phyloP scores from a whole-genome alignment of 2,888 invertebrate genomes.

The Lapara coniferarum region DNA sequence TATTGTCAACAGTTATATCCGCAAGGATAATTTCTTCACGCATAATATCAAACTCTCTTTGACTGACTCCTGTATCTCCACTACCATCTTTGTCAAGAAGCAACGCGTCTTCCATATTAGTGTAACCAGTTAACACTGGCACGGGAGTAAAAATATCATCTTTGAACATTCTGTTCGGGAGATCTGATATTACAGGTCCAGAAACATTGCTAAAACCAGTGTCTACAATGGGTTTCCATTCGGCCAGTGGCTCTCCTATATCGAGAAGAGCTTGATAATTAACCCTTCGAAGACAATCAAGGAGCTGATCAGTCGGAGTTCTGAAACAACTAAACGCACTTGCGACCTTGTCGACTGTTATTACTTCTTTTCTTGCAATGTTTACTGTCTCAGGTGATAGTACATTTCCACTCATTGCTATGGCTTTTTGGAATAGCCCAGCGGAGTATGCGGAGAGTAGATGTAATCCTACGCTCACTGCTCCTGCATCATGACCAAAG shows the following conservation, averaged over 20 bases:
- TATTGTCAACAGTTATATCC: constrained; percentile 84
- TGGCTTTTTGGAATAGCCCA: constrained; percentile 89
- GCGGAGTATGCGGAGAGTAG: constrained; percentile 86
- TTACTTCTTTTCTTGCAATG: constrained; percentile 84
- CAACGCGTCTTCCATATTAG: constrained; percentile 91
- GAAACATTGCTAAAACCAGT: constrained; percentile 86
- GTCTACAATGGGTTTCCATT: constrained; percentile 92
- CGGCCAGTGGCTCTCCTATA: constrained; percentile 83
- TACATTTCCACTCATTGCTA: constrained; percentile 92
- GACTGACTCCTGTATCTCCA: constrained; percentile 84
- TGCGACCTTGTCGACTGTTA: constrained; percentile 86
- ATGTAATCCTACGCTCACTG: constrained; percentile 90
- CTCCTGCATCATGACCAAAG: constrained; percentile 92
- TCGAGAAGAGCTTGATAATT: constrained; percentile 85
- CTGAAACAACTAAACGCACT: constrained; percentile 87
- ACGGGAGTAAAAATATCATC: constrained; percentile 86
- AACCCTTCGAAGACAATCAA: constrained; percentile 87
- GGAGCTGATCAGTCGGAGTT: constrained; percentile 86
- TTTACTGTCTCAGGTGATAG: constrained; percentile 85
- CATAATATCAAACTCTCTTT: constrained; percentile 84
- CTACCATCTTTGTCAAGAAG: constrained; percentile 83
- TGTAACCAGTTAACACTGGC: constrained; percentile 90
- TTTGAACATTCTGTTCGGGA: constrained; percentile 85
- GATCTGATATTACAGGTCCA: constrained; percentile 86
- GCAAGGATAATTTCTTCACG: constrained; percentile 85